These are phyloP conservation scores for Tiliacea citrago DNA, from an alignment of 2,888 invertebrate genomes.

Conservation along the genomic window DNA sequence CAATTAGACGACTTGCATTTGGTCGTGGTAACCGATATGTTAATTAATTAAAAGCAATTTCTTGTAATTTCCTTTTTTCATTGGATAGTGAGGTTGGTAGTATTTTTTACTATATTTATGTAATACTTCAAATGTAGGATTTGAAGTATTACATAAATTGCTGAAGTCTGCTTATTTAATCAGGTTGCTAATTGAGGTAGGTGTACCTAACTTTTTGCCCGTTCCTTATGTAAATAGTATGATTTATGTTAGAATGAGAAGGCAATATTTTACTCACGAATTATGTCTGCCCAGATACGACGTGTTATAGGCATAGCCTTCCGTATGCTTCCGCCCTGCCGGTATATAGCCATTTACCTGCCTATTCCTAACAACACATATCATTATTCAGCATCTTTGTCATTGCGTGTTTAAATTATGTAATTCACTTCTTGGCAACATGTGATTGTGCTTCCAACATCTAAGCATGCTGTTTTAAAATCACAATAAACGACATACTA, in stretches of 20 bases:
- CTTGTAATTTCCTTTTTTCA: slow-evolving; percentile 7
- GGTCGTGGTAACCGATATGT: background rate
- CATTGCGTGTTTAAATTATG: slow-evolving; percentile 60
- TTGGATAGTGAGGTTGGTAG: background rate
- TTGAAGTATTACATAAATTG: slow-evolving; percentile 27
- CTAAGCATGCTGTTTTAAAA: slow-evolving; percentile 30
- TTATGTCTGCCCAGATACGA: slow-evolving; percentile 42
- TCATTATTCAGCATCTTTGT: slow-evolving; percentile 62
- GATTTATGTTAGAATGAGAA: slow-evolving; percentile 28
- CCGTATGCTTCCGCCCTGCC: slow-evolving; percentile 55
- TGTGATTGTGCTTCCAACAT: slow-evolving; percentile 24
- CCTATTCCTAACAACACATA: slow-evolving; percentile 39
- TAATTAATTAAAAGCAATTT: slow-evolving; percentile 18
- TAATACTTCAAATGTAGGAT: background rate
- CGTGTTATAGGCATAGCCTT: slow-evolving; percentile 46
- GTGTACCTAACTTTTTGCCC: background rate
- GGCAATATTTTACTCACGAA: slow-evolving; percentile 53
- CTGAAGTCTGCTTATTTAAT: slow-evolving; percentile 10
- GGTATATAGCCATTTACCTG: slow-evolving; percentile 12
- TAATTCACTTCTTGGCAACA: slow-evolving; percentile 60
- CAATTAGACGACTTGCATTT: slow-evolving; percentile 17
- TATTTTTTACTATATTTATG: background rate
- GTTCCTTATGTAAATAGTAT: slow-evolving; percentile 30
- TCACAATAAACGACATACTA: slow-evolving; percentile 27
- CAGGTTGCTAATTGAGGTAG: slow-evolving; percentile 34